Base-by-base conservation (phyloP, 2,113 vertebrate genomes). In the Thunnus maccoyii region DNA sequence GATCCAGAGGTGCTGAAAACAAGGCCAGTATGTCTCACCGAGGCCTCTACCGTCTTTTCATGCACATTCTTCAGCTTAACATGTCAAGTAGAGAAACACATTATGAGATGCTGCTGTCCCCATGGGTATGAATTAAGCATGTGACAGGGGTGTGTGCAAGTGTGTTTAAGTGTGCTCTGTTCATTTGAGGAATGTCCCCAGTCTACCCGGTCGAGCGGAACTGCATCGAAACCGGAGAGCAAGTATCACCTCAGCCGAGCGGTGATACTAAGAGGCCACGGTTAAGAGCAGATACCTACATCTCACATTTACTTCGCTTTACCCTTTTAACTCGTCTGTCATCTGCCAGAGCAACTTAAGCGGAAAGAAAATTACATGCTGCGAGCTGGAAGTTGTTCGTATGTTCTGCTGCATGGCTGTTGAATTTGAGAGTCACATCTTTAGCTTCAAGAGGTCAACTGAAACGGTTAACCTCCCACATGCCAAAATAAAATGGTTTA, bases 141-240 rank as follows among this genome's bases (percentile, higher is more conserved):
- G 85, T 92, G 92, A 91, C 88, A 88, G 77, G 76, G 79, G 88
- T 65, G 87, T 93, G 90, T 86, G 73, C 68, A 46, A 78, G 86
- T 85, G 71, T 85, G 74, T 86, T 88, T 79, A 86, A 84, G 81
- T 87, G 90, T 89, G 87, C 78, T 78, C 50, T 86, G 87, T 62
- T 79, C 83, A 67, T 89, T 64, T 80, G 47, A 94, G 93, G 95
- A 95, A 95, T 95, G 95, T 93, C 86, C 92, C 93, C 92, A 66
- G 93, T 93, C 94, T 88, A 88, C 93, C 86, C 83, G 63, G 90
- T 91, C 69, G 67, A 91, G 89, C 61, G 50, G 86, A 94, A 90
- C 84, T 76, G 68, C 87, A 91, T 84, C 90, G 95, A 95, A 96
- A 95, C 95, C 79, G 0, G 66, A 82, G 84, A 52, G 17, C 62